Base-by-base conservation (phyloP, 2,113 vertebrate genomes). In the Plecotus auritus region DNA sequence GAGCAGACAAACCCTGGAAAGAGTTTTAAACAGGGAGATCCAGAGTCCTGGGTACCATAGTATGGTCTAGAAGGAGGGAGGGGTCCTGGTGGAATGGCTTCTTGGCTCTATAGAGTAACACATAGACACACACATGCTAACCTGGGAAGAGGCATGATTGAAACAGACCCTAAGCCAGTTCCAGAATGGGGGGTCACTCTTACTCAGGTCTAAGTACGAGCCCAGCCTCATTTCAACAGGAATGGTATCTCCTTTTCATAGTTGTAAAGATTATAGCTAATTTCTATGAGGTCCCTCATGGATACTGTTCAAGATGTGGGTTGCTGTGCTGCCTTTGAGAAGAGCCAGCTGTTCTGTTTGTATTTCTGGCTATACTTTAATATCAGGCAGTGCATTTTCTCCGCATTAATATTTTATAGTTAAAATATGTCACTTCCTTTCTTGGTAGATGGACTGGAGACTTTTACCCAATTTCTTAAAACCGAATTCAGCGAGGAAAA, bases 401-500 rank as follows among this genome's bases (percentile, higher is more conserved):
- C 64, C 47, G 9, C 22, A 67, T 23, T n/a, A 86, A 90, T 69
- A 40, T 9, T 42, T 10, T 51, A 1, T 32, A 93, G 64, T 77
- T 9, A 88, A 91, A 49, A 14, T 28, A 70, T 87, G 83, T 84
- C 22, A 67, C 69, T 35, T 69, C 80, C 95, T 80, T 32, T 67
- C 86, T 89, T 70, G 76, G 37, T 95, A 99, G 99, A 98, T 97
- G 99, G 99, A 59, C 93, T 99, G 90, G 98, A 99, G 70, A 97
- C 98, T 88, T 99, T 99, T 96, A 99, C 98, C 7, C 98, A 98
- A 85, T 99, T 99, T 96, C 98, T 99, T 97, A 99, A 98, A 98
- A 99, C 98, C 1, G 99, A 99, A 97, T 99, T 99, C 98, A 99
- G 99, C 9, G 99, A 99, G 88, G 99, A 99, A 98, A 99, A 99